Percentiles rank a stretch among this genome's conserved stretches.
Conservation (phyloP, 2,113 vertebrate genomes). For the Seriola aureovittata region DNA sequence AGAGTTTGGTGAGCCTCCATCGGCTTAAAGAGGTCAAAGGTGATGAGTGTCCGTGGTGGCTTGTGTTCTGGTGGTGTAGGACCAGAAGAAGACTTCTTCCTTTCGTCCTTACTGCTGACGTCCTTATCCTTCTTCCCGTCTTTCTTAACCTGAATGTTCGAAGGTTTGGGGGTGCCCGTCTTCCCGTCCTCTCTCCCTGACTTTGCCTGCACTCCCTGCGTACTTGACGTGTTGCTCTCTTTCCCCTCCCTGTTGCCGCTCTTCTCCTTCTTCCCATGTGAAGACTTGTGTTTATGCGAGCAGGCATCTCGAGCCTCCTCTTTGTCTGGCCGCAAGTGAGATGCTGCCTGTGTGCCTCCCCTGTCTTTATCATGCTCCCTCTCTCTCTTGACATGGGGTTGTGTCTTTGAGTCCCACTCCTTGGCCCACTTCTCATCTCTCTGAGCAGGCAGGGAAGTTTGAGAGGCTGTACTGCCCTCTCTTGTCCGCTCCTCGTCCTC, state of each 20-base stretch:
- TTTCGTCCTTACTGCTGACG: constrained; percentile 76
- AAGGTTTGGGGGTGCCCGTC: constrained; percentile 46
- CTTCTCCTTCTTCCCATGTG: constrained; percentile 80
- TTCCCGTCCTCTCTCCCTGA: constrained; percentile 75
- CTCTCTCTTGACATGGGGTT: constrained; percentile 67
- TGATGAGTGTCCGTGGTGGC: constrained; percentile 77
- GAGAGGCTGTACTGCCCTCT: constrained; percentile 63
- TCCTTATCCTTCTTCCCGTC: constrained; percentile 75
- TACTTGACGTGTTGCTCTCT: constrained; percentile 8
- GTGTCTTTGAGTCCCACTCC: constrained; percentile 68
- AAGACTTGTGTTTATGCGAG: constrained; percentile 73
- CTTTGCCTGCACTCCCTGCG: constrained; percentile 40
- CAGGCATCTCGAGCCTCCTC: constrained; percentile 70
- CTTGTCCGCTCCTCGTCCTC: constrained; percentile 71
- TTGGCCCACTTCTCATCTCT: constrained; percentile 73
- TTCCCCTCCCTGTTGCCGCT: constrained; percentile 78
- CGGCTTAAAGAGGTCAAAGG: constrained; percentile 83
- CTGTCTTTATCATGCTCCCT: constrained; percentile 73
- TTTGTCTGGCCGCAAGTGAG: constrained; percentile 50
- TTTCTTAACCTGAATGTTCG: constrained; percentile 58
- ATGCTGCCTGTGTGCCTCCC: constrained; percentile 26
- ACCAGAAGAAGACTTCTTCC: constrained; percentile 69
- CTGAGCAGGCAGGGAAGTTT: constrained; percentile 28
- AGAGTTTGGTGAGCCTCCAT: constrained; percentile 77
- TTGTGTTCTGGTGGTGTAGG: constrained; percentile 69